Conservation (phyloP, 1,140 invertebrate species). For the Oscheius sp. region DNA sequence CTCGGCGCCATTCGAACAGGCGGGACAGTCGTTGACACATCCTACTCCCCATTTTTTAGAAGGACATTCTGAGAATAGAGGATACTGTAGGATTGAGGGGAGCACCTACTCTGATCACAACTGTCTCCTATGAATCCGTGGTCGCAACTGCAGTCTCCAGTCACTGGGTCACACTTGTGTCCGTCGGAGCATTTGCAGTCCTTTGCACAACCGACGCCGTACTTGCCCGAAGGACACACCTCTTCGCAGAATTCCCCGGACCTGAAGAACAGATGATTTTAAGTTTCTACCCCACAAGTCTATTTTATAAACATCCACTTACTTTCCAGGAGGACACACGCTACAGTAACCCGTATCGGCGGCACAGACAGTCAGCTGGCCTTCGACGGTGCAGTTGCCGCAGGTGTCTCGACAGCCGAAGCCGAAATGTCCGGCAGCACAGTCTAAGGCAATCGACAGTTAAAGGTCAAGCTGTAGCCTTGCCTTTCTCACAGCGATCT, state of each 20-base stretch:
- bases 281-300: neutral
- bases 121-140: slow-evolving; percentile 54
- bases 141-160: slow-evolving; percentile 57
- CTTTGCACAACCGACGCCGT: slow-evolving; percentile 43
- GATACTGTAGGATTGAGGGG: slow-evolving; percentile 39
- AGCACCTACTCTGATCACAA: slow-evolving; percentile 49
- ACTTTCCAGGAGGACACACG: slow-evolving; percentile 26
- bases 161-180: slow-evolving; percentile 50
- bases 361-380: slow-evolving; percentile 46
- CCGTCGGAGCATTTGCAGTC: slow-evolving; percentile 48
- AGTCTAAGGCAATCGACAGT: slow-evolving; percentile 39
- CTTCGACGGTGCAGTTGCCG: slow-evolving; percentile 64
- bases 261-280: neutral
- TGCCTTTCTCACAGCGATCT: slow-evolving; percentile 55
- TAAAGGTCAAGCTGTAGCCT: neutral
- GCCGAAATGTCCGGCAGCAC: slow-evolving; percentile 61
- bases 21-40: slow-evolving; percentile 50
- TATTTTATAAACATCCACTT: too few species aligned
- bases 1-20: slow-evolving; percentile 44
- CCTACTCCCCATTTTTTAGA: slow-evolving; percentile 68
- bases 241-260: slow-evolving; percentile 22
- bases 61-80: slow-evolving; percentile 48
- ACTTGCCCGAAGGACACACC: slow-evolving; percentile 13
- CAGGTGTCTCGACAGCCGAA: slow-evolving; percentile 47
- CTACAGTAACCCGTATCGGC: slow-evolving; percentile 15